Percentiles rank a stretch among this genome's conserved stretches.
Evolutionary conservation across 2,888 invertebrate genomes (phyloP).

Genomic region (Drosophila kambysellisi): DNA sequence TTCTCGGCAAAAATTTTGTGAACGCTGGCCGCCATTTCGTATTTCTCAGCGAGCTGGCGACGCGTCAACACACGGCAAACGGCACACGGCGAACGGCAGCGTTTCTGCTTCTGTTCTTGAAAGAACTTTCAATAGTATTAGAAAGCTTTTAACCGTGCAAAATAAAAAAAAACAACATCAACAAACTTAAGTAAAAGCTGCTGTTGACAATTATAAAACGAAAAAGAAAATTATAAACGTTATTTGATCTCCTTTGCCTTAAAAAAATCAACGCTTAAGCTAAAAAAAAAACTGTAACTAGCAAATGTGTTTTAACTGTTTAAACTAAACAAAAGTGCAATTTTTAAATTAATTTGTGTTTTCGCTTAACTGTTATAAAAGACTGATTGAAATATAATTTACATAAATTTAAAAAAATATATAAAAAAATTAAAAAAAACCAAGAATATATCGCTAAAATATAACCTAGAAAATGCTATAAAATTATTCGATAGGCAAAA

Average conservation of each 20-base stretch:
- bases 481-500: conserved; percentile 12
- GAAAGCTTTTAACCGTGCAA: conserved; percentile 60
- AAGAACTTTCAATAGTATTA: conserved; percentile 66
- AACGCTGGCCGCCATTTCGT: conserved; percentile 66
- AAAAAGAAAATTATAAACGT: conserved; percentile 12
- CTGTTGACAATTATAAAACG: conserved; percentile 12
- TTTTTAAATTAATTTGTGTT: conserved; percentile 62
- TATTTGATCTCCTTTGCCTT: conserved; percentile 70
- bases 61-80: conserved; percentile 70
- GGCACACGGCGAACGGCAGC: conserved; percentile 46
- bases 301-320: conserved; percentile 27
- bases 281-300: conserved; percentile 21
- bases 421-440: conserved; percentile 12
- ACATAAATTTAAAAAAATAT: conserved; percentile 14
- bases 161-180: not conserved
- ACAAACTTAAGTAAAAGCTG: conserved; percentile 35
- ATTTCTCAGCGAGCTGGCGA: conserved; percentile 82
- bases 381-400: conserved; percentile 51
- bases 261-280: conserved; percentile 34
- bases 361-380: conserved; percentile 48
- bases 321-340: conserved; percentile 66
- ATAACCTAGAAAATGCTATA: conserved; percentile 26
- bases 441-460: conserved; percentile 24
- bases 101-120: conserved; percentile 39
- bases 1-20: conserved; percentile 67